These are phyloP conservation scores for Daboia siamensis DNA, from an alignment of 2,113 vertebrate species.

Conservation along the genomic window DNA sequence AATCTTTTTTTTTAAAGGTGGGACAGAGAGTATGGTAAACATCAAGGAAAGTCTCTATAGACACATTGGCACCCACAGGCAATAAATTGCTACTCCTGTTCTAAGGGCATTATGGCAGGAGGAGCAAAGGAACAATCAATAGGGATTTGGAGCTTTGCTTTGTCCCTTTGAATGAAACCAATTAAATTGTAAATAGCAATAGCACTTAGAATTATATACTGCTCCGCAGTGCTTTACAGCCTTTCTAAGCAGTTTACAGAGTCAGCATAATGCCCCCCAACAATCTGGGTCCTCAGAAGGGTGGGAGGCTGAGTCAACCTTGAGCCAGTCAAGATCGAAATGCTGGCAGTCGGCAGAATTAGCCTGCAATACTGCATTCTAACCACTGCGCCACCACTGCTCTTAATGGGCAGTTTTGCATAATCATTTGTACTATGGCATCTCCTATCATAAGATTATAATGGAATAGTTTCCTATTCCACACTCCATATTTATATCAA, in stretches of 20 bases:
- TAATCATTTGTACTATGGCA: neutral
- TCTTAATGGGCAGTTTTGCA: neutral
- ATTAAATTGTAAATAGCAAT: neutral
- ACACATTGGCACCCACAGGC: neutral
- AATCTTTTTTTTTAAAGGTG: neutral
- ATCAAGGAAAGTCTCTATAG: neutral
- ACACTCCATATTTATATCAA: neutral
- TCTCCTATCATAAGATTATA: neutral
- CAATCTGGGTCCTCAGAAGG: too few relatives aligned
- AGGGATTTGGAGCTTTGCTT: neutral
- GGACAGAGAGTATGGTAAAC: neutral
- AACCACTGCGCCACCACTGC: too few relatives aligned
- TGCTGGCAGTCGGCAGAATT: too few relatives aligned
- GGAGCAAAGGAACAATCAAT: neutral
- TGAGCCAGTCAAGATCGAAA: too few relatives aligned
- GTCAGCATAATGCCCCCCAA: too few relatives aligned
- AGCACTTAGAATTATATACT: too few relatives aligned
- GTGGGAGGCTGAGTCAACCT: too few relatives aligned
- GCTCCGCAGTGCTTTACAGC: too few relatives aligned
- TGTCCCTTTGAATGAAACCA: neutral
- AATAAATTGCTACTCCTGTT: neutral
- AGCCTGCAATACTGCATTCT: too few relatives aligned
- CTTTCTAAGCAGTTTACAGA: too few relatives aligned
- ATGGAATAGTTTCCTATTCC: neutral
- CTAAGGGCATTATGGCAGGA: conserved; percentile 12